phyloP scores from a whole-genome alignment of 2,888 invertebrate genomes.

The Caradrina kadenii region DNA sequence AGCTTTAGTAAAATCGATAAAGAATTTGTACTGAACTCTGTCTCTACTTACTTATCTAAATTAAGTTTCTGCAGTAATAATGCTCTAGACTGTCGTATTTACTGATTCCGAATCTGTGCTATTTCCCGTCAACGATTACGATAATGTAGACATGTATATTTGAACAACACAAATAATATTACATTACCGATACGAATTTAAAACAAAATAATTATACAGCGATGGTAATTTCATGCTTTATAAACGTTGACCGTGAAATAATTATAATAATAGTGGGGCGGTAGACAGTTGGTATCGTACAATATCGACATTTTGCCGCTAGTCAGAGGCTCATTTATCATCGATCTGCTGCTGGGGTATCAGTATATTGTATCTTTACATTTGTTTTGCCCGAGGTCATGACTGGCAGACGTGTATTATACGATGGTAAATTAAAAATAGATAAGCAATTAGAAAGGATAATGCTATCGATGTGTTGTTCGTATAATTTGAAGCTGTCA shows the following conservation, averaged over 20 bases:
- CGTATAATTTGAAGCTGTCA: conserved; percentile 12
- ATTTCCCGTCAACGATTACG: background rate
- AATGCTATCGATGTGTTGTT: background rate
- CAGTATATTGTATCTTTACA: conserved; percentile 29
- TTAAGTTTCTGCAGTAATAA: no score
- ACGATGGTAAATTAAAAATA: conserved; percentile 20
- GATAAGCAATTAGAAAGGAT: conserved; percentile 9
- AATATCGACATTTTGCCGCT: conserved; percentile 48
- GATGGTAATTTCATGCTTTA: conserved; percentile 59
- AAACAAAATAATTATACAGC: conserved; percentile 39
- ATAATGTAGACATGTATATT: background rate
- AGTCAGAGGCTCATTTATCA: conserved; percentile 37
- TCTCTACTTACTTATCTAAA: no score
- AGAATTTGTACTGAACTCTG: no score
- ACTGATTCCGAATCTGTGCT: background rate
- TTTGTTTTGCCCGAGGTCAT: conserved; percentile 41
- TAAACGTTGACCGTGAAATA: conserved; percentile 55
- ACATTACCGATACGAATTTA: conserved; percentile 24
- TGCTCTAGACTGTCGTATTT: no score
- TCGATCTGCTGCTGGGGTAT: conserved; percentile 49
- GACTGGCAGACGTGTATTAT: conserved; percentile 9
- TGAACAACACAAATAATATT: conserved; percentile 14
- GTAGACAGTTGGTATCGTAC: conserved; percentile 9
- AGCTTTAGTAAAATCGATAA: no score
- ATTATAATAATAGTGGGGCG: conserved; percentile 56